Percentiles rank a stretch among this genome's conserved stretches.
These are phyloP conservation scores for Spondyliosoma cantharus DNA, from an alignment of 2,797 vertebrate genomes.

Conservation along the genomic window DNA sequence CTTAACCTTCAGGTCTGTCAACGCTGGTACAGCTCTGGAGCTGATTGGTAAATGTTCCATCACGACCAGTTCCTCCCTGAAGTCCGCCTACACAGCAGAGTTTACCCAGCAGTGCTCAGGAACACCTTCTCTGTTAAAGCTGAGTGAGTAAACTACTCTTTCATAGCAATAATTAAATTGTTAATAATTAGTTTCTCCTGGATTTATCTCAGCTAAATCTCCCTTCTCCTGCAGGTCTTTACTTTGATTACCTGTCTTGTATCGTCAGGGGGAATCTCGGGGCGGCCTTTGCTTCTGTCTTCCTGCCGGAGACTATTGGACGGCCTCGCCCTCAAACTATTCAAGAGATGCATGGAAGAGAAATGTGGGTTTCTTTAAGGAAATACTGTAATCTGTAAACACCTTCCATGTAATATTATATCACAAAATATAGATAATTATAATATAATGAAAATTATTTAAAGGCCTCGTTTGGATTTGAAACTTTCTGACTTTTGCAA, in stretches of 20 bases:
- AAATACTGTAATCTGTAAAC: background rate
- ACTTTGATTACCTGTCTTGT: slow-evolving; percentile 86
- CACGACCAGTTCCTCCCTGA: slow-evolving; percentile 84
- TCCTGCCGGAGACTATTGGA: slow-evolving; percentile 90
- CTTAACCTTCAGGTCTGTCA: slow-evolving; percentile 71
- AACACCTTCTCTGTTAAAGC: slow-evolving; percentile 88
- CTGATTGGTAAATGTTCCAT: slow-evolving; percentile 89
- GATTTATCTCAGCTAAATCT: background rate
- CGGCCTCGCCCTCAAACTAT: slow-evolving; percentile 88
- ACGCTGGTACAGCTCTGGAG: slow-evolving; percentile 80
- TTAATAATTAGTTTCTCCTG: background rate
- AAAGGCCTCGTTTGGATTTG: background rate
- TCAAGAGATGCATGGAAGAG: slow-evolving; percentile 85
- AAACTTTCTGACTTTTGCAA: too few species aligned
- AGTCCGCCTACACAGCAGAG: slow-evolving; percentile 89
- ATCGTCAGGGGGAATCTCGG: slow-evolving; percentile 87
- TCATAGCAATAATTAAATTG: background rate
- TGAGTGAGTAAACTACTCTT: slow-evolving; percentile 74
- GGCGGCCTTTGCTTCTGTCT: slow-evolving; percentile 83
- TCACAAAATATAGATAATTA: background rate
- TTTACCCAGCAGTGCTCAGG: slow-evolving; percentile 91
- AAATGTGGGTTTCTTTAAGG: slow-evolving; percentile 41
- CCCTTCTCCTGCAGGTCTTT: slow-evolving; percentile 76
- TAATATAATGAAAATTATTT: too few species aligned
- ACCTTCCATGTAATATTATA: background rate